Percentiles rank a stretch among this genome's conserved stretches.
These are phyloP conservation scores for Ochropleura plecta DNA, from an alignment of 2,888 invertebrate species.

Conservation along the genomic window DNA sequence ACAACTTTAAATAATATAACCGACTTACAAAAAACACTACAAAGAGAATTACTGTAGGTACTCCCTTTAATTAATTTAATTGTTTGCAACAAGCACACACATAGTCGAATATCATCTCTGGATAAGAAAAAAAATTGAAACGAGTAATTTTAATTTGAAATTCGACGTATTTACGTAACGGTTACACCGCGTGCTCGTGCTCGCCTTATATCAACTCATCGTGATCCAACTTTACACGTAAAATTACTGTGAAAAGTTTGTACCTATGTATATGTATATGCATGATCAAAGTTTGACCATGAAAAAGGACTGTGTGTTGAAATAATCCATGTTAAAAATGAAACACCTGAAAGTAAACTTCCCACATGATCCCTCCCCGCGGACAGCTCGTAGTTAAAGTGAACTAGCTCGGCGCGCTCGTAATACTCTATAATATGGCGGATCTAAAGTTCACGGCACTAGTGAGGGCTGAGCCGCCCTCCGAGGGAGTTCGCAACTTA, in stretches of 20 bases:
- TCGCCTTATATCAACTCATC: neutral
- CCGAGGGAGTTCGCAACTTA: slow-evolving; percentile 18
- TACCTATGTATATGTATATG: neutral
- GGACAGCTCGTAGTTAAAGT: neutral
- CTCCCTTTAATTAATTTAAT: too few relatives aligned
- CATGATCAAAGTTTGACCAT: neutral
- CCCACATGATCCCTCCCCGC: neutral
- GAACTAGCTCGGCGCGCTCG: slow-evolving; percentile 3
- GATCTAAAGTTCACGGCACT: slow-evolving; percentile 43
- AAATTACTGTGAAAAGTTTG: neutral
- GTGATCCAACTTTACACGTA: neutral
- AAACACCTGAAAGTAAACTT: slow-evolving; percentile 34
- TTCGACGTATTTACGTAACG: too few relatives aligned
- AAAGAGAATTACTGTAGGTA: too few relatives aligned
- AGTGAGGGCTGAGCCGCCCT: slow-evolving; percentile 33
- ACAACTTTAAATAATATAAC: too few relatives aligned
- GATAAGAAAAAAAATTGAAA: too few relatives aligned
- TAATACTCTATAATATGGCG: slow-evolving; percentile 36
- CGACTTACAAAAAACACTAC: too few relatives aligned
- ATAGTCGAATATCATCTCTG: too few relatives aligned
- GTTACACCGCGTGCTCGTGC: too few relatives aligned
- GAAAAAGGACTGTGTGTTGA: neutral
- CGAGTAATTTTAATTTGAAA: too few relatives aligned
- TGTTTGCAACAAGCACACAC: too few relatives aligned
- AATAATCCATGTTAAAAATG: slow-evolving; percentile 8